phyloP scores from a whole-genome alignment of 2,113 vertebrate genomes.

The Saguinus imperator region DNA sequence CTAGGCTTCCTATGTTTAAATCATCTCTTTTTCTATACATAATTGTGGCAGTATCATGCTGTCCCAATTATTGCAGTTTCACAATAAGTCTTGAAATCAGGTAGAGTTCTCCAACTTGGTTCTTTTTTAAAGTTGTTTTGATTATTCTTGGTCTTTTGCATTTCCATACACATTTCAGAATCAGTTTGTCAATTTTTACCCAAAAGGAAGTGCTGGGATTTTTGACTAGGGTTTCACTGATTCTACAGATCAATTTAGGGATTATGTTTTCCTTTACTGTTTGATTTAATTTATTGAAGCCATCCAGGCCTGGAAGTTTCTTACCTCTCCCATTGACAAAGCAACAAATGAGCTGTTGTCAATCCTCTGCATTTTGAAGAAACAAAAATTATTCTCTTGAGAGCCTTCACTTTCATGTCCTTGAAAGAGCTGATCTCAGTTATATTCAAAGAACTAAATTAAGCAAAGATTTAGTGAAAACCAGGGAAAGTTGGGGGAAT shows the following conservation, averaged over 20 bases:
- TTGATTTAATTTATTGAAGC: neutral
- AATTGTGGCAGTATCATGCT: neutral
- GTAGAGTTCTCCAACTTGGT: neutral
- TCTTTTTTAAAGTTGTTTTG: neutral
- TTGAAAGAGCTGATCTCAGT: conserved; percentile 42
- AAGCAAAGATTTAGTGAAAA: conserved; percentile 43
- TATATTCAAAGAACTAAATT: conserved; percentile 35
- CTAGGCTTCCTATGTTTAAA: neutral
- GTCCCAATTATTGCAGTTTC: neutral
- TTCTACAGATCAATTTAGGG: neutral
- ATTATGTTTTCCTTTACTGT: neutral
- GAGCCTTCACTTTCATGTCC: neutral
- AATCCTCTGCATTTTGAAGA: conserved; percentile 40
- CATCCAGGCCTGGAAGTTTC: neutral
- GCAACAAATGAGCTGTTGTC: conserved; percentile 48
- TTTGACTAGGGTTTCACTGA: neutral
- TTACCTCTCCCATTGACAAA: conserved; percentile 51
- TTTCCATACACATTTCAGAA: neutral
- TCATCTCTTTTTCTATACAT: neutral
- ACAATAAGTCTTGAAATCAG: neutral
- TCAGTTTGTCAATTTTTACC: neutral
- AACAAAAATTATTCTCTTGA: conserved; percentile 42
- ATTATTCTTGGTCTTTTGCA: neutral
- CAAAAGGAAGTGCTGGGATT: neutral
- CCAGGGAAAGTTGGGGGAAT: neutral